phyloP scores from a whole-genome alignment of 2,113 vertebrate species.

The Steatornis caripensis region DNA sequence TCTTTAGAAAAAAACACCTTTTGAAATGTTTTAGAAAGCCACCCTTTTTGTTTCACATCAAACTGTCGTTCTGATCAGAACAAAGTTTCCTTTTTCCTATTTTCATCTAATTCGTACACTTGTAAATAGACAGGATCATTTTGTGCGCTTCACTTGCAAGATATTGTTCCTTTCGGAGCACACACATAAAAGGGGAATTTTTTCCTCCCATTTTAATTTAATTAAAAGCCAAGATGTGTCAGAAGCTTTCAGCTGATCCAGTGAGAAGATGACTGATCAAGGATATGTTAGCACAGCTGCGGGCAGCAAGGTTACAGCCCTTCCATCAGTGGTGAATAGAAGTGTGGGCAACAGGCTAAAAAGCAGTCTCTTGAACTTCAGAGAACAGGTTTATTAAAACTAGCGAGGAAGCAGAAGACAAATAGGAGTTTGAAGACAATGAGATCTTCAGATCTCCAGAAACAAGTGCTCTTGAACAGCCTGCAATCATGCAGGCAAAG shows the following conservation, averaged over 20 bases:
- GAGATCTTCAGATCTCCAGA: background rate
- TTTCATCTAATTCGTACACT: constrained; percentile 46
- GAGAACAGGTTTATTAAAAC: background rate
- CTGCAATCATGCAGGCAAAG: background rate
- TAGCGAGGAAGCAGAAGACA: background rate
- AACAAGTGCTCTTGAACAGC: background rate
- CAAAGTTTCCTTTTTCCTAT: constrained; percentile 48
- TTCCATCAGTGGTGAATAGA: background rate
- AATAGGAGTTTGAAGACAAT: background rate
- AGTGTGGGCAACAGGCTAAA: background rate
- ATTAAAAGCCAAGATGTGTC: constrained; percentile 62
- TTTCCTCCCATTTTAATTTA: constrained; percentile 63
- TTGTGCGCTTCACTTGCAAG: background rate
- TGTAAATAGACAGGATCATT: constrained; percentile 56
- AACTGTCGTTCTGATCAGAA: constrained; percentile 47
- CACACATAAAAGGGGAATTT: constrained; percentile 44
- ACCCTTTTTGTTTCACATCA: constrained; percentile 44
- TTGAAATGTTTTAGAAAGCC: constrained; percentile 50
- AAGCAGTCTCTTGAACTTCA: background rate
- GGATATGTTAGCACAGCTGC: constrained; percentile 48
- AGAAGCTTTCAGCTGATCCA: constrained; percentile 54
- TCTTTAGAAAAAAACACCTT: background rate
- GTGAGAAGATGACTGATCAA: constrained; percentile 57
- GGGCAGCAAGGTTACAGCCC: background rate
- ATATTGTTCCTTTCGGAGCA: constrained; percentile 46